Base-by-base conservation (phyloP, 2,888 invertebrate genomes). In the Leptura quadrifasciata region DNA sequence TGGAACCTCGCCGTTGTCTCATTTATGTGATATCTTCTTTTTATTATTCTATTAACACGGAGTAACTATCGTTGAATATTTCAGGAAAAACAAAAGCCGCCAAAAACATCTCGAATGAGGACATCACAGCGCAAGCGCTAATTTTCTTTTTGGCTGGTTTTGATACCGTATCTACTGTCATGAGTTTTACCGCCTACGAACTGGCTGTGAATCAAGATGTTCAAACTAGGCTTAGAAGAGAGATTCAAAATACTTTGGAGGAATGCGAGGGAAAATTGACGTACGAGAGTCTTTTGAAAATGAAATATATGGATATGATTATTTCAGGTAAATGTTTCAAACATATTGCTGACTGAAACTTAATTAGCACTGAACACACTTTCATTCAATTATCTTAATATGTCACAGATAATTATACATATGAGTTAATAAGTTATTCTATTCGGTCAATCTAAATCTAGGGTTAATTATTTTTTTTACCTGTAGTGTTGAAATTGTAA, bases 191-290 rank as follows among this genome's bases (percentile, higher is more conserved):
- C 0, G 86, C 91, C 0, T 89, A 92, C 57, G 93, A 93, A 84
- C 82, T 94, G 20, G 92, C 92, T 35, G 69, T 91, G 2, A 90
- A 93, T 86, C 90, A 91, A 18, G 92, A 93, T 0, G 85, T 92
- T 0, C 93, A 93, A 84, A 88, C 90, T 4, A 90, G 85, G 71
- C 86, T 93, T 0, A 88, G 88, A 0, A 82, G 90, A 60, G 93
- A 93, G 88, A 91, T 94, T 47, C 89, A 87, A 21, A 90, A 91
- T 39, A 83, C 87, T 3, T 57, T 77, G 8, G 81, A 87, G 10
- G 74, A 77, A 15, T 86, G 85, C 15, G 80, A 86, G 0, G 89
- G 88, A 3, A 81, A 87, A n/a, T 78, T 88, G 2, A 88, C 88
- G 0, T 91, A 91, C 77, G 90, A 90, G 5, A 87, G 86, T 1